Base-by-base conservation (phyloP, 1,140 invertebrate genomes). In the Arion vulgaris region DNA sequence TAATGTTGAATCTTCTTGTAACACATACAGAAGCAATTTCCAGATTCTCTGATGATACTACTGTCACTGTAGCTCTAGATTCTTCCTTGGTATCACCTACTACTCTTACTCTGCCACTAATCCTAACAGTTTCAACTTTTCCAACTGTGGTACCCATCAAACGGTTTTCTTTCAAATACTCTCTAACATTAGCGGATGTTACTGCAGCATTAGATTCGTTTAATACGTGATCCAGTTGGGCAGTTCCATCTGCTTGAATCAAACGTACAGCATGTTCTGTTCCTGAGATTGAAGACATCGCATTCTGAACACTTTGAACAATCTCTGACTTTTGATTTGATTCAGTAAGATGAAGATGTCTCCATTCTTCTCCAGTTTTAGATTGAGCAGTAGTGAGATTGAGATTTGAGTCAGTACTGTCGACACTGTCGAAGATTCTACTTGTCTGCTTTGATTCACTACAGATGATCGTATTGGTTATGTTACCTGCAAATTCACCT, bases 1-100 rank as follows among this genome's bases (percentile, higher is more conserved):
- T 82, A 19, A 89, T 75, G 62, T 83, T 85, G 81, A 91, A 91
- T 72, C 87, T 90, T 76, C 89, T 80, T 51, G 89, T 89, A 23
- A 90, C 85, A n/a, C 39, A 34, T 34, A 74, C 49, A 1, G 45
- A 2, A 4, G 1, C 1, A n/a, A n/a, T n/a, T 39, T 41, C 38
- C 39, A 19, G 23, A 7, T 26, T n/a, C 23, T 72, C 28, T 41
- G 36, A 2, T 26, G 1, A 19, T 13, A 41, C 1, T 26, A 9
- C 41, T n/a, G 15, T 19, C 17, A 72, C 41, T 7, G 11, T 32
- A 36, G 9, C 34, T 71, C 68, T 39, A 71, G 68, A 7, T n/a
- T n/a, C n/a, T 39, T 71, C 36, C 36, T 71, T 71, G 68, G 23
- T 13, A 32, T 13, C 23, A 23, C 26, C 32, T 5, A 66, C 57